phyloP scores from a whole-genome alignment of 35 echinoderm and acorn worm species.

The Patiria miniata region DNA sequence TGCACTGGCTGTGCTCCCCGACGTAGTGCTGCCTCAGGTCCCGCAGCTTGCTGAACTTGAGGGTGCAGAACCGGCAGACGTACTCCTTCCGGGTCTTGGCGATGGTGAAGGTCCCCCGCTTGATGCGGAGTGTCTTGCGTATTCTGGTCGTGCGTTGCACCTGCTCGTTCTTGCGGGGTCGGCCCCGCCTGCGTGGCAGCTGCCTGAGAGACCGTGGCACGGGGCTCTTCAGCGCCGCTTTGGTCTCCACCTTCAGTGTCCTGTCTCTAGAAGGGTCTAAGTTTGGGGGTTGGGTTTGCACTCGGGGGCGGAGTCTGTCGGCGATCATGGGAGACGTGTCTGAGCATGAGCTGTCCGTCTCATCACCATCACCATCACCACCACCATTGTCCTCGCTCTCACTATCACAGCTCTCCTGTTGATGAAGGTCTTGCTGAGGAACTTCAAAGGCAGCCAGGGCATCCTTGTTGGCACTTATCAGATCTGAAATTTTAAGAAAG shows the following conservation, averaged over 20 bases:
- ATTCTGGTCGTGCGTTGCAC: constrained; percentile 23
- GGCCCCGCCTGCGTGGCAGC: neutral
- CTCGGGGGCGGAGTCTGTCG: neutral
- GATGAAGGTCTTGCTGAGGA: neutral
- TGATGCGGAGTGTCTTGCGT: constrained; percentile 12
- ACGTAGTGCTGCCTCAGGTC: constrained; percentile 61
- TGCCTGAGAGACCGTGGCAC: constrained; percentile 45
- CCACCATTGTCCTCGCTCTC: constrained; percentile 38
- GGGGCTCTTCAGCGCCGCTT: constrained; percentile 74
- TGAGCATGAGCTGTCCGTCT: constrained; percentile 32
- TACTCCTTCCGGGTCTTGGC: constrained; percentile 47
- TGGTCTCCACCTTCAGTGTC: constrained; percentile 68
- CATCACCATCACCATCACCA: neutral
- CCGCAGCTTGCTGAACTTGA: constrained; percentile 37
- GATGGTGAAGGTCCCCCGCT: constrained; percentile 7
- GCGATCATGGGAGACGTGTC: neutral
- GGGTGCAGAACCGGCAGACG: constrained; percentile 69
- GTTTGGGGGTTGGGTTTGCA: constrained; percentile 10
- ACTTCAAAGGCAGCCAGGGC: constrained; percentile 6
- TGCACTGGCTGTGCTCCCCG: constrained; percentile 65
- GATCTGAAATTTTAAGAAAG: neutral
- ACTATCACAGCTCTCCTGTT: constrained; percentile 11
- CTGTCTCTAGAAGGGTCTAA: constrained; percentile 18
- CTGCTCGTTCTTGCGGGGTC: constrained; percentile 3
- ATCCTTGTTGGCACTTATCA: constrained; percentile 9